phyloP scores from a whole-genome alignment of 2,113 vertebrate genomes.

The Mus pahari region DNA sequence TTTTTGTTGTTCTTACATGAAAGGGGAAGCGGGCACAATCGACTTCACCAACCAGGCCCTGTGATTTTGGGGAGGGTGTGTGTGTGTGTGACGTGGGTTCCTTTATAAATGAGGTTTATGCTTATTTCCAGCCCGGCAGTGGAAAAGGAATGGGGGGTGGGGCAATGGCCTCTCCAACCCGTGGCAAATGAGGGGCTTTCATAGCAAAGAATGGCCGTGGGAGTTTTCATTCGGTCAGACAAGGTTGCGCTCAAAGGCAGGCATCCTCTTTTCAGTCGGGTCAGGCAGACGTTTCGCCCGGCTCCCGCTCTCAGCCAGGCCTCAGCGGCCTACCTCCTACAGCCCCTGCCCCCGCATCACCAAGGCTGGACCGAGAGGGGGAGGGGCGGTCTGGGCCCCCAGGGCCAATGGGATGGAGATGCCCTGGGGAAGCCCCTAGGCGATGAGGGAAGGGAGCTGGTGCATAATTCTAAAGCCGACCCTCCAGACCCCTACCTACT shows the following conservation, averaged over 20 bases:
- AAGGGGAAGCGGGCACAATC: conserved; percentile 78
- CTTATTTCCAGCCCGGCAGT: conserved; percentile 84
- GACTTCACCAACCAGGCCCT: conserved; percentile 74
- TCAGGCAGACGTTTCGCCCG: conserved; percentile 83
- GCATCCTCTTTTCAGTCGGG: conserved; percentile 83
- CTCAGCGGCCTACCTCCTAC: conserved; percentile 46
- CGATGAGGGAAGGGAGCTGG: accelerated
- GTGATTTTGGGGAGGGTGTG: conserved; percentile 72
- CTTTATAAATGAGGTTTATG: conserved; percentile 83
- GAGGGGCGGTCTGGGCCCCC: not conserved
- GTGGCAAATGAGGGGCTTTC: conserved; percentile 81
- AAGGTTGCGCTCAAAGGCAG: conserved; percentile 82
- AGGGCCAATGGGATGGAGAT: not conserved
- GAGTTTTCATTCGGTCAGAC: conserved; percentile 87
- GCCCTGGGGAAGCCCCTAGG: not conserved
- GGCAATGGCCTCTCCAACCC: conserved; percentile 78
- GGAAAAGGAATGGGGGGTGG: conserved; percentile 81
- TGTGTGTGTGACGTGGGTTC: conserved; percentile 76
- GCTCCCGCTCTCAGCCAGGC: conserved; percentile 63
- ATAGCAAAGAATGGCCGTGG: conserved; percentile 81
- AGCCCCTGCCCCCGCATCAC: conserved; percentile 70
- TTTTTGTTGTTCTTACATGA: conserved; percentile 77
- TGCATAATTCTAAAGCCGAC: not conserved
- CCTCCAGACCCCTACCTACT: too few species aligned
- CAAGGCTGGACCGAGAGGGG: conserved; percentile 47